Conservation (phyloP, 2,888 invertebrate species). For the Diaprepes abbreviatus region DNA sequence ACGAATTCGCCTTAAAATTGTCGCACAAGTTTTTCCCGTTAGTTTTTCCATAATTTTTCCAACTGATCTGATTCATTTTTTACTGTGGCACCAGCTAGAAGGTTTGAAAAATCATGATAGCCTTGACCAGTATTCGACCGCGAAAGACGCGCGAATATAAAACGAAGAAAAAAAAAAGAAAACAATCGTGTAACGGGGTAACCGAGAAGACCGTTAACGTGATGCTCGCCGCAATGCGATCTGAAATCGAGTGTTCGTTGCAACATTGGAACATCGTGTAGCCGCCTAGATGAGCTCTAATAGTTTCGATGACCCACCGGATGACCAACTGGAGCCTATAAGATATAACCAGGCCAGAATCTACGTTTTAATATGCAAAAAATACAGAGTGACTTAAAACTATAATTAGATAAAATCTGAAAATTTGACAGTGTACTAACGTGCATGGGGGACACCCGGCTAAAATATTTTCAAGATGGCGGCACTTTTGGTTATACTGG, state of each 20-base stretch:
- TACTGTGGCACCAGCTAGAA: constrained; percentile 7
- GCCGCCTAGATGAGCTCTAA: constrained; percentile 63
- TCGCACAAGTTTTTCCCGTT: constrained; percentile 46
- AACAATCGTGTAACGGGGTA: constrained; percentile 25
- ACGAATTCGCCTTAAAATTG: constrained; percentile 70
- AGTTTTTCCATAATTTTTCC: constrained; percentile 50
- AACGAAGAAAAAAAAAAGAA: constrained; percentile 14
- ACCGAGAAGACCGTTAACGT: constrained; percentile 18
- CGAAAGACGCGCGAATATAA: constrained; percentile 14
- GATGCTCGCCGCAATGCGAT: constrained; percentile 44
- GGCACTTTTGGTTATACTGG: no score
- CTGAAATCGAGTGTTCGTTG: constrained; percentile 48
- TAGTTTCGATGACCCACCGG: constrained; percentile 65
- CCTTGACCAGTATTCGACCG: constrained; percentile 14
- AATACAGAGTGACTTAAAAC: no score
- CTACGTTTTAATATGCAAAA: no score
- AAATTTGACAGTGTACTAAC: no score
- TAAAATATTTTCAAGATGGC: no score
- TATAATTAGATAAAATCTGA: no score
- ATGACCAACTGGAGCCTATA: constrained; percentile 39
- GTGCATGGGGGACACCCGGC: no score
- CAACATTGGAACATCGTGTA: constrained; percentile 37
- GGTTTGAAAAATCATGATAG: constrained; percentile 36
- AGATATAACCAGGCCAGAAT: constrained; percentile 20
- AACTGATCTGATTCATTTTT: constrained; percentile 57